Evolutionary conservation across 2,113 vertebrate species (phyloP).

Genomic region (Nymphicus hollandicus): DNA sequence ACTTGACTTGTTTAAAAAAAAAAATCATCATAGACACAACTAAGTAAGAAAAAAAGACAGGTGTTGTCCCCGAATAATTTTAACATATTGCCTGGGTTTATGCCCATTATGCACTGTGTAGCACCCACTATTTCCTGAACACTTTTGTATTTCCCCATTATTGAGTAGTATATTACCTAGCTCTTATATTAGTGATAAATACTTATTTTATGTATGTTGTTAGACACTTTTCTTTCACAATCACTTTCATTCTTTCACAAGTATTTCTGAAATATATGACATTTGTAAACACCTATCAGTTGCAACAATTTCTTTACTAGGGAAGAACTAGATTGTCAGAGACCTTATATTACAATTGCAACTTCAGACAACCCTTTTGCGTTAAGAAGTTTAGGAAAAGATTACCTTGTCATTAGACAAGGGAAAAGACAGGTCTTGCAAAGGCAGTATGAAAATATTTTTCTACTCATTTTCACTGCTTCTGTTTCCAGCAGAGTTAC

Average conservation of each 20-base stretch:
- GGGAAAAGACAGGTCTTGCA: background rate
- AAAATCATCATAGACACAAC: background rate
- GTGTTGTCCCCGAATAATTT: background rate
- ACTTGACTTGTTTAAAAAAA: background rate
- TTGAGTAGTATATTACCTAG: background rate
- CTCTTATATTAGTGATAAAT: background rate
- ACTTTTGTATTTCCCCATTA: background rate
- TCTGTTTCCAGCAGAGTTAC: background rate
- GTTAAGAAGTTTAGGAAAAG: background rate
- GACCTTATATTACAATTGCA: background rate
- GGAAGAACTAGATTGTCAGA: background rate
- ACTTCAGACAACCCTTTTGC: background rate
- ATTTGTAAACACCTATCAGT: background rate
- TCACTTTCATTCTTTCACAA: background rate
- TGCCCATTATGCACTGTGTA: background rate
- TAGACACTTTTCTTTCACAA: background rate
- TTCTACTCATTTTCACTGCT: background rate
- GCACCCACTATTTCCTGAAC: background rate
- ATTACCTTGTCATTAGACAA: background rate
- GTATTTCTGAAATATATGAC: background rate
- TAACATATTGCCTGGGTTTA: background rate
- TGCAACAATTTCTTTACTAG: background rate
- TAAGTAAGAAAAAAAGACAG: background rate
- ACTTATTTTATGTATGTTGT: background rate
- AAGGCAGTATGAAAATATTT: background rate